Evolutionary conservation across 2,113 vertebrate species (phyloP).

Genomic region (Peromyscus maniculatus): DNA sequence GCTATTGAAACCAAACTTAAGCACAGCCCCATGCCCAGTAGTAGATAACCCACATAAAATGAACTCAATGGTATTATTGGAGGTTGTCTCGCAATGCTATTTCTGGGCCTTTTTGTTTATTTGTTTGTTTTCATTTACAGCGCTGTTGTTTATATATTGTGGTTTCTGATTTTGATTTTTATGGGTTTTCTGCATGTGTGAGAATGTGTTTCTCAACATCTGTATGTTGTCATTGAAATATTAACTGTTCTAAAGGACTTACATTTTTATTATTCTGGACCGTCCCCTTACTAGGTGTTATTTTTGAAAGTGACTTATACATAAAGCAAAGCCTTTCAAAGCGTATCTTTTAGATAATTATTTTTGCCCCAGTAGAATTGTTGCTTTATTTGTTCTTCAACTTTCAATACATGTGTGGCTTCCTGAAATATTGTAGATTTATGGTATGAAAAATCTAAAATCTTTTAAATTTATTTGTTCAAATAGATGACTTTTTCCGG

Average conservation of each 20-base stretch:
- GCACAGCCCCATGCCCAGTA: not conserved
- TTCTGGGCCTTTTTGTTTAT: not conserved
- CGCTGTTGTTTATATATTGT: not conserved
- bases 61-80: not conserved
- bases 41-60: not conserved
- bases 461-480: slow-evolving; percentile 52
- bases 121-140: not conserved
- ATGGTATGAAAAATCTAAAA: slow-evolving; percentile 47
- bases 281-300: not conserved
- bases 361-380: slow-evolving; percentile 75
- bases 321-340: not conserved
- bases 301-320: slow-evolving; percentile 34
- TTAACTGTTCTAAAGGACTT: not conserved
- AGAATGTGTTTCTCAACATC: not conserved
- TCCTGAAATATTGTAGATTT: slow-evolving; percentile 82
- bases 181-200: not conserved
- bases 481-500: slow-evolving; percentile 75
- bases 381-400: not conserved
- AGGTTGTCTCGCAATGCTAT: not conserved
- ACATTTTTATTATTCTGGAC: not conserved
- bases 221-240: not conserved
- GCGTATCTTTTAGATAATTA: slow-evolving; percentile 72
- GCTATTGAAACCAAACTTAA: not conserved
- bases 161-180: not conserved
- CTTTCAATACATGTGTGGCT: slow-evolving; percentile 68